Conservation (phyloP, 2,888 invertebrate species). For the Endomychus coccineus region DNA sequence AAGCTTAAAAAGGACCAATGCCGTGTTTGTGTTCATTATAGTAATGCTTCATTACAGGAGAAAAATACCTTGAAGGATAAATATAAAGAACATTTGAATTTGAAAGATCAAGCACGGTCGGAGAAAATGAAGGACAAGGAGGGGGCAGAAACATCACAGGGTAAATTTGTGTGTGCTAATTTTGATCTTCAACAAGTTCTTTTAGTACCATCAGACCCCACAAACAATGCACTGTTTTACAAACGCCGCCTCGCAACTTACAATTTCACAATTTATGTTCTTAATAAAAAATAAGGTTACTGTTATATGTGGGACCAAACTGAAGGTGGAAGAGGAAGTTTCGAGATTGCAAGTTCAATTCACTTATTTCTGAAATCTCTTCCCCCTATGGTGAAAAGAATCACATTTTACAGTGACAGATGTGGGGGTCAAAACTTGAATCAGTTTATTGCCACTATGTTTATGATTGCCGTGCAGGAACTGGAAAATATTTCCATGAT, state of each 20-base stretch:
- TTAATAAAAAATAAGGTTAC: conserved; percentile 17
- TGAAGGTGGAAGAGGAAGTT: conserved; percentile 22
- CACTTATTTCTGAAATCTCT: conserved; percentile 22
- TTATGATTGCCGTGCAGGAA: conserved; percentile 21
- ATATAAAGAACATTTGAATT: too few relatives aligned
- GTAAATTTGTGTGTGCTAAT: too few relatives aligned
- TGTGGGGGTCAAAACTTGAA: conserved; percentile 29
- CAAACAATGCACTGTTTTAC: conserved; percentile 23
- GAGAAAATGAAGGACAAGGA: too few relatives aligned
- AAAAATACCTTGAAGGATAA: too few relatives aligned
- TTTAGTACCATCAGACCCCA: conserved; percentile 15
- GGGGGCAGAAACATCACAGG: too few relatives aligned
- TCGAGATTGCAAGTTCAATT: conserved; percentile 21
- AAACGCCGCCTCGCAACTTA: conserved; percentile 17
- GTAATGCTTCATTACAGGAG: too few relatives aligned
- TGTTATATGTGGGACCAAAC: conserved; percentile 27
- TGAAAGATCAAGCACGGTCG: too few relatives aligned
- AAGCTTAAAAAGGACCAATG: too few relatives aligned
- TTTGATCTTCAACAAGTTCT: conserved; percentile 24
- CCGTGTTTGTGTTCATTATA: too few relatives aligned
- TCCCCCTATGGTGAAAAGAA: conserved; percentile 15
- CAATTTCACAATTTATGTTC: conserved; percentile 22
- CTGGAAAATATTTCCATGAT: conserved; percentile 21
- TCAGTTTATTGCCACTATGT: conserved; percentile 25
- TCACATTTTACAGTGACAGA: conserved; percentile 26